These are phyloP conservation scores for Siniperca scherzeri DNA, from an alignment of 2,797 vertebrate species.

Conservation along the genomic window DNA sequence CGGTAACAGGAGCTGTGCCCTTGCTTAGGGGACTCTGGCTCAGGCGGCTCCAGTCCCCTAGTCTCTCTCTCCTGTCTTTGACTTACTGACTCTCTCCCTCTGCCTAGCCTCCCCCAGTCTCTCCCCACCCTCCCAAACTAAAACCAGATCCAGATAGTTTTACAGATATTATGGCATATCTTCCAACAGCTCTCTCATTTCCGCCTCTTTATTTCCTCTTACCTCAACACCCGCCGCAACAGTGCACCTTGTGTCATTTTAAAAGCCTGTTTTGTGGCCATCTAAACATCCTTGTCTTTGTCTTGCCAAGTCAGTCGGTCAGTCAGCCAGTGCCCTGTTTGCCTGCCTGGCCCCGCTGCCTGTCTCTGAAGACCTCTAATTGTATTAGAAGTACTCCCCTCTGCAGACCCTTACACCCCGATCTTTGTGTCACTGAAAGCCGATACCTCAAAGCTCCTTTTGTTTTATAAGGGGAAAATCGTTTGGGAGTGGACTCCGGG, in stretches of 20 bases:
- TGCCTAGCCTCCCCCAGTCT: conserved; percentile 15
- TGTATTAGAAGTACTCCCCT: conserved; percentile 85
- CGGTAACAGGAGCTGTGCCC: conserved; percentile 89
- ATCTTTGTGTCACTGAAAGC: conserved; percentile 85
- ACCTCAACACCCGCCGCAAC: conserved; percentile 57
- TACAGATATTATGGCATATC: conserved; percentile 72
- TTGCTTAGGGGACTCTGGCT: conserved; percentile 86
- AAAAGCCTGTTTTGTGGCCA: conserved; percentile 64
- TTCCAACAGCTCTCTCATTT: conserved; percentile 69
- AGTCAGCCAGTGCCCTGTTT: conserved; percentile 63
- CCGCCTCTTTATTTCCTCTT: conserved; percentile 68
- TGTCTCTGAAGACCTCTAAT: conserved; percentile 85
- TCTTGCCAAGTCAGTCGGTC: conserved; percentile 65
- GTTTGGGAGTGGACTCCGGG: conserved; percentile 83
- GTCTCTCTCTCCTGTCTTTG: conserved; percentile 73
- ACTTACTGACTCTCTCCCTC: conserved; percentile 65
- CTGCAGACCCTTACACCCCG: conserved; percentile 77
- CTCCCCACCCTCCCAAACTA: conserved; percentile 58
- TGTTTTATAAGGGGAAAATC: conserved; percentile 84
- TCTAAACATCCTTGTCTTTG: conserved; percentile 66
- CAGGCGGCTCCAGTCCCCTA: conserved; percentile 80
- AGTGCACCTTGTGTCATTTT: conserved; percentile 62
- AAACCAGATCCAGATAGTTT: conserved; percentile 78
- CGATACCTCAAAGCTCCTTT: conserved; percentile 88
- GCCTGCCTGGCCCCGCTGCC: conserved; percentile 63